These are phyloP conservation scores for Heliangelus exortis DNA, from an alignment of 2,797 vertebrate species.

Conservation along the genomic window DNA sequence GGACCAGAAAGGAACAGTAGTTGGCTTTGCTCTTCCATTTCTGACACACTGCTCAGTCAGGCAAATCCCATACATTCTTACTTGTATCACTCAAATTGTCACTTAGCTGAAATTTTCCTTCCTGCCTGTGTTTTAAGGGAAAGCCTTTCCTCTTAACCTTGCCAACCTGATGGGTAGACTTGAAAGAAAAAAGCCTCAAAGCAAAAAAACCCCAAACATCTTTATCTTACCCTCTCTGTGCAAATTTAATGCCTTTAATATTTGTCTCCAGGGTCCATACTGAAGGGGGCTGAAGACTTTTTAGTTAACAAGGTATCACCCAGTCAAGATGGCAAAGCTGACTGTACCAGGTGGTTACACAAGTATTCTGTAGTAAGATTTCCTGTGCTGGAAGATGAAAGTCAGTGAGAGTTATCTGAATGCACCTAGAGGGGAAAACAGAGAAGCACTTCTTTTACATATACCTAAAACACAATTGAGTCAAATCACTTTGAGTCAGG, in stretches of 20 bases:
- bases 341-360: fast-evolving
- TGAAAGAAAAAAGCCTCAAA: background rate
- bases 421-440: background rate
- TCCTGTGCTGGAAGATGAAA: background rate
- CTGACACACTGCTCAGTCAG: background rate
- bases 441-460: background rate
- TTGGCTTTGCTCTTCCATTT: background rate
- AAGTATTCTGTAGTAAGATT: background rate
- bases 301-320: background rate
- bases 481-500: background rate
- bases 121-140: background rate
- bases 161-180: background rate
- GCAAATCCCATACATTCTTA: background rate
- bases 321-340: background rate
- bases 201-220: background rate
- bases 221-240: background rate
- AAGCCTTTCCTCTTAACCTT: background rate
- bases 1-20: background rate
- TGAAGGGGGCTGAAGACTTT: background rate
- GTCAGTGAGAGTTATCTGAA: background rate
- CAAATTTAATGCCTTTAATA: background rate
- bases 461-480: background rate
- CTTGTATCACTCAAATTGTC: background rate
- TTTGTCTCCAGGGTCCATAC: background rate
- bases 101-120: background rate